Base-by-base conservation (phyloP, 2,888 invertebrate genomes). In the Heliconius charithonia region DNA sequence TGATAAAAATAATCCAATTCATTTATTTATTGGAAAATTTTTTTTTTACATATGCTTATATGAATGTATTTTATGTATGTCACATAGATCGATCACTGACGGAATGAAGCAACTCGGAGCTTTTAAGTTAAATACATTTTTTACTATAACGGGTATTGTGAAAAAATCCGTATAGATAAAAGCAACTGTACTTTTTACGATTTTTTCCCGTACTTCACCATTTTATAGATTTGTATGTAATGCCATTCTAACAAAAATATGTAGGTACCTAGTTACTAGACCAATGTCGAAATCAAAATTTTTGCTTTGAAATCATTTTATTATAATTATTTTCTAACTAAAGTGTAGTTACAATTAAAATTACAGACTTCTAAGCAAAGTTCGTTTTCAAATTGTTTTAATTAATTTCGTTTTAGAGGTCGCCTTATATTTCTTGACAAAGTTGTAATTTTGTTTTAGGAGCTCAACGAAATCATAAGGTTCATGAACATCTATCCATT, bases 401-500 rank as follows among this genome's bases (percentile, higher is more conserved):
- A 85, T 86, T 86, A 84, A 86, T 84, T 85, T 84, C 71, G 37
- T 81, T 83, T 82, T 78, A 77, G 77, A 76, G 72, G 78, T 73
- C 78, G 51, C 51, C 71, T 71, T 81, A 79, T 82, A 83, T 83
- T 85, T 85, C 82, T 81, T 82, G 79, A 82, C 78, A 77, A 82
- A 85, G 81, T 84, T 85, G 56, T 73, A 75, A 84, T 82, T 81
- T 83, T 82, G 80, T 77, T 80, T 80, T 65, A 62, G 66, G 45
- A 77, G 75, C 71, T 80, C 75, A 77, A 79, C 59, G 79, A 79
- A 80, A 79, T 79, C 78, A 71, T 75, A 74, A 78, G 72, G 63
- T 74, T 81, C 62, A 79, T 67, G 76, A 80, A 77, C 32, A 62
- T 19, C 41, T 9, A 12, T 73, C 16, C 12, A 67, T 73, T 67